Percentiles rank a stretch among this genome's conserved stretches.
Conservation (phyloP, 2,888 invertebrate species). For the Tineola bisselliella region DNA sequence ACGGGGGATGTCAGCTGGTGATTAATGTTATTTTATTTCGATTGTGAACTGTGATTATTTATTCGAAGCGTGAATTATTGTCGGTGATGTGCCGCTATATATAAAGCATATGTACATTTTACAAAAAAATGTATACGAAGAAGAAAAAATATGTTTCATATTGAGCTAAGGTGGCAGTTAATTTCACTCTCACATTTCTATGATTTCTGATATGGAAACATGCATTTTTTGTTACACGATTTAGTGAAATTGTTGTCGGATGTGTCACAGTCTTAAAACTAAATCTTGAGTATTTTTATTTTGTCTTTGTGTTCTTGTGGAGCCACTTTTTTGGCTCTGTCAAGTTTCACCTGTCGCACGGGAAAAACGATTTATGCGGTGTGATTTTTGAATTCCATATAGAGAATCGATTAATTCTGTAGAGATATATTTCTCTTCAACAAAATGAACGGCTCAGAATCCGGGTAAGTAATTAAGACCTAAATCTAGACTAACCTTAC, state of each 20-base stretch:
- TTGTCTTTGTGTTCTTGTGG: background rate
- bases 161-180: slow-evolving; percentile 43
- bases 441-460: slow-evolving; percentile 81
- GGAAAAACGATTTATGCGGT: slow-evolving; percentile 4
- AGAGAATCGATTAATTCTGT: background rate
- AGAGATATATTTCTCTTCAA: background rate
- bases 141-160: slow-evolving; percentile 49
- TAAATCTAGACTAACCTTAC: background rate
- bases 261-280: too few relatives aligned
- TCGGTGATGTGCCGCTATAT: background rate
- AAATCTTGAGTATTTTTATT: background rate
- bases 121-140: slow-evolving; percentile 13
- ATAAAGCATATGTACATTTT: background rate
- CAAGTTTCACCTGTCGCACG: slow-evolving; percentile 12
- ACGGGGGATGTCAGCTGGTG: slow-evolving; percentile 68
- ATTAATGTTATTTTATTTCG: slow-evolving; percentile 48
- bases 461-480: slow-evolving; percentile 69
- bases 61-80: background rate
- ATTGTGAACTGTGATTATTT: slow-evolving; percentile 37
- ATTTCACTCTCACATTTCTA: slow-evolving; percentile 62
- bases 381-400: background rate
- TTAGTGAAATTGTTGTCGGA: background rate
- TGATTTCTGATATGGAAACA: slow-evolving; percentile 57
- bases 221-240: background rate
- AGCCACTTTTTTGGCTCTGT: background rate